A percentile compares a stretch with the other conserved stretches of the same genome.
Evolutionary conservation across 2,113 vertebrate species (phyloP).

Genomic region (Eulemur macaco): DNA sequence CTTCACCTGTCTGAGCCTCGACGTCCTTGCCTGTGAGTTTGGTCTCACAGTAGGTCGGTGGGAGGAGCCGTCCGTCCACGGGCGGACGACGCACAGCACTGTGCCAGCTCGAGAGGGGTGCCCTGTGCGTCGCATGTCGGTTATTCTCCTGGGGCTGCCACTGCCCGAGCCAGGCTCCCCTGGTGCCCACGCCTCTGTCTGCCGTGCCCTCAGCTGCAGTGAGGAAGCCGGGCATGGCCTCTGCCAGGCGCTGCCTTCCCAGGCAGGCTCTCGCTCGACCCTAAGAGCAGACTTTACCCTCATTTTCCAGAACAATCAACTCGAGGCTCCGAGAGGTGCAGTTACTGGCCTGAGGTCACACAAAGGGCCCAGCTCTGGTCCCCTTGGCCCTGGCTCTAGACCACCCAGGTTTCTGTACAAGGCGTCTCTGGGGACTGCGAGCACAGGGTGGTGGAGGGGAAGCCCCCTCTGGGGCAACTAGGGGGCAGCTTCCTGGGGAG

Average conservation of each 20-base stretch:
- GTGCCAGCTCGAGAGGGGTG: accelerated
- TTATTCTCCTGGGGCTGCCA: accelerated
- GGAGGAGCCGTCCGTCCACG: accelerated
- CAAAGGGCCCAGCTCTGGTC: too few species aligned
- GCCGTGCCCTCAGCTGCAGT: accelerated
- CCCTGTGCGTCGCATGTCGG: accelerated
- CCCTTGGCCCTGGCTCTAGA: not conserved
- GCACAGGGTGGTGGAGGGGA: not conserved
- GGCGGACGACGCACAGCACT: not conserved
- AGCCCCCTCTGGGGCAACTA: not conserved
- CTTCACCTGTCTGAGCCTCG: too few species aligned
- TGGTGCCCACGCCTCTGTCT: not conserved
- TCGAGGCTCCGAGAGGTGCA: not conserved
- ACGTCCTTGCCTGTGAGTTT: too few species aligned
- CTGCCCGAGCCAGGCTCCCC: too few species aligned
- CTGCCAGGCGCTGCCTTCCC: not conserved
- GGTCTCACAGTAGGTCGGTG: not conserved
- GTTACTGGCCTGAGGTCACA: not conserved
- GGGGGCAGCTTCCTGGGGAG: not conserved
- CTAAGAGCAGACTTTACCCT: not conserved
- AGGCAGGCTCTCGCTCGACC: accelerated
- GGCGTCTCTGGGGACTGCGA: not conserved
- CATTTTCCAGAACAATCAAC: not conserved
- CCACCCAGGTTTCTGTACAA: not conserved
- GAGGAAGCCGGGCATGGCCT: accelerated